Base-by-base conservation (phyloP, 1,140 invertebrate species). In the Pachyrhynchus sulphureomaculatus region DNA sequence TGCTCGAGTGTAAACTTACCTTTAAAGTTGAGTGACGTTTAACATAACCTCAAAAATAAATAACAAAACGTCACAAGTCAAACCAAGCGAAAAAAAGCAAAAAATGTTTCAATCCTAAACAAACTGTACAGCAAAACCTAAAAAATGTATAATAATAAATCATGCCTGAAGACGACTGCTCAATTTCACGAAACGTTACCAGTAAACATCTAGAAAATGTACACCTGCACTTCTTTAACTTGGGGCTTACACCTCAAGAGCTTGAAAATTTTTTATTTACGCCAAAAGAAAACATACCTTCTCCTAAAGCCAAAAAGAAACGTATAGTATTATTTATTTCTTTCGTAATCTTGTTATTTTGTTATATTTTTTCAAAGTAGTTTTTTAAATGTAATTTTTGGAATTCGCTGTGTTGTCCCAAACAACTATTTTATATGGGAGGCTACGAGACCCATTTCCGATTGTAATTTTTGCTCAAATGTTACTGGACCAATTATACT, bases 381-480 rank as follows among this genome's bases (percentile, higher is more conserved):
- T 48, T 23, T 62, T 9, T 9, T 65, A 13, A 65, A 59, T 56
- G 21, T 64, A 32, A 10, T 70, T 21, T 45, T 68, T 12, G 81
- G 81, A 41, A 81, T 83, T 53, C 81, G 87, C 68, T 93, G 92
- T 76, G 73, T 92, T 45, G 67, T 95, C 67, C 85, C 87, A 59
- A 92, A 90, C 75, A 93, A 92, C 78, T 90, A 89, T 70, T 79
- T 95, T 37, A 79, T 92, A 24, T 92, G 89, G 88, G 92, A 95
- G 78, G 87, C 89, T 34, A 89, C 88, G 9, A 79, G 92, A 56
- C 91, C 91, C 10, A 79, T 89, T n/a, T 87, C 89, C 4, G 83
- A 92, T 73, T 95, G 92, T 72, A 77, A 80, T 60, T 90, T 89
- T 74, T 93, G 90, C 77, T 75, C 68, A 53, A 75, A 74, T 56